Evolutionary conservation across 2,797 vertebrate genomes (phyloP), one percentile per base, ranked within the genome.

Genomic region (Muscicapa comitata): DNA sequence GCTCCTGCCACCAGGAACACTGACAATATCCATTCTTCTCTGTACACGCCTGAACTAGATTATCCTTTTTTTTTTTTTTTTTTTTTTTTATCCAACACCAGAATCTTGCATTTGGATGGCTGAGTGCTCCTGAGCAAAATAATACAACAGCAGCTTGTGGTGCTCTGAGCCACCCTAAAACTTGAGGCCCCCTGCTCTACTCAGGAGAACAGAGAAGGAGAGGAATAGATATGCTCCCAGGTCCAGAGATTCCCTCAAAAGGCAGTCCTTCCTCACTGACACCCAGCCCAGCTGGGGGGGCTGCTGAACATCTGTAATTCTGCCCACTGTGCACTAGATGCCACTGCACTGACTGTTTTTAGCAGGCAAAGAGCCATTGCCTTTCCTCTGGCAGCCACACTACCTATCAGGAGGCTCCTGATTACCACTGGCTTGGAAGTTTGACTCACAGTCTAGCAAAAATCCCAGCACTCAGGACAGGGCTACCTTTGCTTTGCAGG

Each of bases 301-400:
- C 62, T 3, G 0, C 77, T 79, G 89, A 67, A 70, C 74, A 42
- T 93, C 77, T 91, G 81, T 86, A 95, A 67, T 92, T 95, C 96
- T 91, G 85, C 71, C 84, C 1, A 7, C 33, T 70, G 77, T 62
- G 84, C 74, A 82, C 81, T 95, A 94, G 93, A 87, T 94, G 94
- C 93, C 91, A 89, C 95, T 82, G 65, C 48, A 0, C 63, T 57
- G 87, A 94, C 75, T 89, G 93, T 4, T 93, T 95, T 92, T 14
- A 81, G 75, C 67, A 76, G 77, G 11, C 58, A 50, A 65, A 74
- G n/a, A 86, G 55, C 11, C 91, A 43, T 7, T 25, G 24, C 40
- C 48, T 71, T 63, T 85, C 17, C 57, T 53, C 57, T 29, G 51
- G 72, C 59, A 85, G 48, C 40, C 61, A 26, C 5, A 1, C 43